Percentiles rank a stretch among this genome's conserved stretches.
Conservation (phyloP, 64 coral and sea anemone species). For the Trachythela sp. region DNA sequence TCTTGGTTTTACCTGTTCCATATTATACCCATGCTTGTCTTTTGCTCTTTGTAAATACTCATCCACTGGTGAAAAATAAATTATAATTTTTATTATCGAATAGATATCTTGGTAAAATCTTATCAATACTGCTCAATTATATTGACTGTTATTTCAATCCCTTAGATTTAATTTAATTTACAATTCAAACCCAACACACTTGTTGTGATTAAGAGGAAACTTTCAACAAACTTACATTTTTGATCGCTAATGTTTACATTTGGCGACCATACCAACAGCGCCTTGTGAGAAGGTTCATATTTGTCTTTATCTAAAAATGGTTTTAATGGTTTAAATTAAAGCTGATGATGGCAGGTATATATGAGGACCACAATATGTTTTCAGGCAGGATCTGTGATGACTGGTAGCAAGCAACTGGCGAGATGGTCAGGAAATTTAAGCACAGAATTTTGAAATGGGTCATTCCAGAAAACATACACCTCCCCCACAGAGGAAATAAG, state of each 20-base stretch:
- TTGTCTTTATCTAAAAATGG: slow-evolving; percentile 44
- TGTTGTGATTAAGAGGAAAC: neutral
- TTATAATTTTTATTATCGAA: no score
- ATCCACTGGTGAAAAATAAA: slow-evolving; percentile 77
- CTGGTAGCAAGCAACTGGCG: no score
- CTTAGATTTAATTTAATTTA: neutral
- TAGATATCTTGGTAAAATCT: no score
- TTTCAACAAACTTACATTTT: slow-evolving; percentile 67
- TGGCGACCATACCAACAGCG: slow-evolving; percentile 89
- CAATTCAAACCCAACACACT: neutral
- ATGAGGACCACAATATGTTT: neutral
- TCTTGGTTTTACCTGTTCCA: slow-evolving; percentile 78
- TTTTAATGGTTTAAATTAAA: neutral
- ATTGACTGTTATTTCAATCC: no score
- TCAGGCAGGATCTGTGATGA: no score
- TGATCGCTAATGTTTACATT: slow-evolving; percentile 64
- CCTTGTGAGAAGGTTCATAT: slow-evolving; percentile 61
- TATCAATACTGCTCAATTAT: no score
- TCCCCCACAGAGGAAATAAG: no score
- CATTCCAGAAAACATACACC: no score
- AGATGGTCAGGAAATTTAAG: no score
- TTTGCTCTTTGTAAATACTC: slow-evolving; percentile 92
- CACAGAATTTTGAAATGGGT: no score
- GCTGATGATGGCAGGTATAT: neutral
- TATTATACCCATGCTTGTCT: slow-evolving; percentile 99